These are phyloP conservation scores for Cephus cinctus DNA, from an alignment of 1,140 invertebrate genomes.

Conservation along the genomic window DNA sequence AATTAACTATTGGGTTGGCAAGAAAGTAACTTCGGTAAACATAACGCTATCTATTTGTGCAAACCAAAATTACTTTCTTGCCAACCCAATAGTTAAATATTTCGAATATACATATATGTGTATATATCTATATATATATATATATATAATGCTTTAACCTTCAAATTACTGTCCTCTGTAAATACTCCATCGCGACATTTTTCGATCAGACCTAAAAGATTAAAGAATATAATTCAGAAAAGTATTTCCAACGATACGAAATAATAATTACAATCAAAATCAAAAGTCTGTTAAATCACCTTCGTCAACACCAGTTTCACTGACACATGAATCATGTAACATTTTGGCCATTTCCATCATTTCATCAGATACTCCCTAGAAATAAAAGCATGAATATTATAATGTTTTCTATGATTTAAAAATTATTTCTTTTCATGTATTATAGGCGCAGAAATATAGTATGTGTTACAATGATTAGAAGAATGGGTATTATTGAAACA, in stretches of 20 bases:
- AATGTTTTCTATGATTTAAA: too few relatives aligned
- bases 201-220: slow-evolving; percentile 16
- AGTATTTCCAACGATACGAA: background rate
- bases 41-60: too few relatives aligned
- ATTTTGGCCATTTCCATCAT: slow-evolving; percentile 14
- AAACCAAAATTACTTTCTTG: background rate
- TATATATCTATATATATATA: slow-evolving; percentile 2
- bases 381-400: too few relatives aligned
- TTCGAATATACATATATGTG: background rate
- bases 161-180: slow-evolving; percentile 19
- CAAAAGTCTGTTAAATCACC: slow-evolving; percentile 6
- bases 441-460: too few relatives aligned
- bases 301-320: slow-evolving; percentile 15
- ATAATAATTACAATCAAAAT: background rate
- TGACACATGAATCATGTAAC: slow-evolving; percentile 15
- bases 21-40: background rate
- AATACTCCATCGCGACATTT: slow-evolving; percentile 10
- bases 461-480: too few relatives aligned
- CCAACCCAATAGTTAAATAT: background rate
- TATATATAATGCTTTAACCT: slow-evolving; percentile 14
- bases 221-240: background rate
- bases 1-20: background rate
- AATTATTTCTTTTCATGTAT: too few relatives aligned
- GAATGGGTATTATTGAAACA: too few relatives aligned
- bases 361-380: too few relatives aligned